Evolutionary conservation across 2,888 invertebrate genomes (phyloP).

Genomic region (Tenthredo amoena): DNA sequence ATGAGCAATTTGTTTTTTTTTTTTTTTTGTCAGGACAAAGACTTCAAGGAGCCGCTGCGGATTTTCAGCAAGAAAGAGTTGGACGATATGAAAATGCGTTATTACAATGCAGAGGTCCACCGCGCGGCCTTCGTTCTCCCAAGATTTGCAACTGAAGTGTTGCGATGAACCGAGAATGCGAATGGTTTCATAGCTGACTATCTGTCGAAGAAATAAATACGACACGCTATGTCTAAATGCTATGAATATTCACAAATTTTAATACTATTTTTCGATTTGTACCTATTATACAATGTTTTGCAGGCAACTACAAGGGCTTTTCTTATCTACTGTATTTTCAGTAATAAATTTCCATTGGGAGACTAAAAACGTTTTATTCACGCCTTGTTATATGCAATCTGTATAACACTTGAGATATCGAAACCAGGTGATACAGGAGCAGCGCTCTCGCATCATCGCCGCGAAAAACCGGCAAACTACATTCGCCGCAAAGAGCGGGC

Average conservation of each 20-base stretch:
- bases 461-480: background rate
- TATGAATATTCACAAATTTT: background rate
- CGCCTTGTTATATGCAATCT: background rate
- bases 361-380: background rate
- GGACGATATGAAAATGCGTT: constrained; percentile 87
- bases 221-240: background rate
- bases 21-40: constrained; percentile 78
- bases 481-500: background rate
- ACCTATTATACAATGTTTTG: background rate
- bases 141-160: constrained; percentile 82
- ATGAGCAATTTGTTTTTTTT: background rate
- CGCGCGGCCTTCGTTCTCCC: constrained; percentile 92
- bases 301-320: background rate
- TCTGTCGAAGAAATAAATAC: background rate
- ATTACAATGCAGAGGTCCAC: constrained; percentile 93
- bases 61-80: constrained; percentile 84
- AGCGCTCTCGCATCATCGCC: background rate
- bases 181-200: background rate
- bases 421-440: background rate
- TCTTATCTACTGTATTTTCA: background rate
- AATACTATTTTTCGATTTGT: background rate
- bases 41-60: constrained; percentile 85
- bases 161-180: background rate
- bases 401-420: background rate
- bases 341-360: background rate